Evolutionary conservation across 2,797 vertebrate species (phyloP).

Genomic region (Allobates femoralis): DNA sequence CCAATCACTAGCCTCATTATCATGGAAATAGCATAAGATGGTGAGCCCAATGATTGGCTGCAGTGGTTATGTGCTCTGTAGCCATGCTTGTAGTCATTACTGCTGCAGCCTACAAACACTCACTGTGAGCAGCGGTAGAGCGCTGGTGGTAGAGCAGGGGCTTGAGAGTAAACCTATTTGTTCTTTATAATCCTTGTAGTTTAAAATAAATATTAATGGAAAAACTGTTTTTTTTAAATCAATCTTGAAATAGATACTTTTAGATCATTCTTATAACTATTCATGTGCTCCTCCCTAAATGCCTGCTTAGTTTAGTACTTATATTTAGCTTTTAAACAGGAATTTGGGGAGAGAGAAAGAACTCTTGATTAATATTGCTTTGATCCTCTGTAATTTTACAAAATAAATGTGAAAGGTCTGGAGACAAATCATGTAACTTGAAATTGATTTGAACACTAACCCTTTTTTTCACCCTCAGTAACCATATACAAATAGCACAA

Average conservation of each 20-base stretch:
- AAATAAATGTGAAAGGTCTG: constrained; percentile 36
- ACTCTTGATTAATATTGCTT: constrained; percentile 39
- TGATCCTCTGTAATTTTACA: constrained; percentile 44
- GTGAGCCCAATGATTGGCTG: too few relatives aligned
- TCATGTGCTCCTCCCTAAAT: constrained; percentile 10
- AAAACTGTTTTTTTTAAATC: neutral
- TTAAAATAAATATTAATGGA: neutral
- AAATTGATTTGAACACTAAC: neutral
- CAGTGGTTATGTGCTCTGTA: too few relatives aligned
- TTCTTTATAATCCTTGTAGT: too few relatives aligned
- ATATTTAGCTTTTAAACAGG: neutral
- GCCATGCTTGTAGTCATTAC: too few relatives aligned
- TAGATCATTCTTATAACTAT: constrained; percentile 5
- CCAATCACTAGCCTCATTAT: too few relatives aligned
- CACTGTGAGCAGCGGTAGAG: too few relatives aligned
- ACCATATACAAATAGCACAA: neutral
- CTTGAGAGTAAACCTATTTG: too few relatives aligned
- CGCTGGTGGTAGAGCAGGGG: too few relatives aligned
- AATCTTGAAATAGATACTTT: neutral
- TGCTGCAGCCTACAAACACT: too few relatives aligned
- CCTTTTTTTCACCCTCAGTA: neutral
- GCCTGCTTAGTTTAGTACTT: neutral
- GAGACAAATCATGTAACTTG: constrained; percentile 22
- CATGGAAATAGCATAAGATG: too few relatives aligned
- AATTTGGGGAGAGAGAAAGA: constrained; percentile 36